Conservation (phyloP, 2,113 vertebrate genomes). For the Ahaetulla prasina region DNA sequence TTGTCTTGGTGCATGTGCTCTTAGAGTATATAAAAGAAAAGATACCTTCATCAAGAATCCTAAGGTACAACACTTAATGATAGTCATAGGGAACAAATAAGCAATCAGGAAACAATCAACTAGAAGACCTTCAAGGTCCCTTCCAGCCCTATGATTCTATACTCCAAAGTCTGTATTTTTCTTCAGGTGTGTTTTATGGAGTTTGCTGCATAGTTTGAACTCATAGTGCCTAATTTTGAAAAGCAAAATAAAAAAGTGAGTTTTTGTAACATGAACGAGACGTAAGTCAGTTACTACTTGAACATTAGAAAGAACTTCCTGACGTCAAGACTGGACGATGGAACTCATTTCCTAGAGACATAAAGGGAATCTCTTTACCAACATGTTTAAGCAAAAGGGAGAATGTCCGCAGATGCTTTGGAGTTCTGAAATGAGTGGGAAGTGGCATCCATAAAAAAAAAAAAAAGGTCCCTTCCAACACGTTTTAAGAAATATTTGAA, state of each 20-base stretch:
- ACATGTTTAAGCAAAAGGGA: background rate
- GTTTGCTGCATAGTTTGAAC: background rate
- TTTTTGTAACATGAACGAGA: background rate
- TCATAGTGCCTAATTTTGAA: background rate
- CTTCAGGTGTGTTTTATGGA: background rate
- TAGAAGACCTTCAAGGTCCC: background rate
- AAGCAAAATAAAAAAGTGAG: background rate
- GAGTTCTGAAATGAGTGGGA: background rate
- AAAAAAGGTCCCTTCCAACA: background rate
- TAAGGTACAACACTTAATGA: too few species aligned
- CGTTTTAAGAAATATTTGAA: background rate
- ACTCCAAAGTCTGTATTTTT: background rate
- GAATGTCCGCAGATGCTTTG: background rate
- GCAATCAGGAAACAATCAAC: too few species aligned
- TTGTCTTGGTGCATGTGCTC: too few species aligned
- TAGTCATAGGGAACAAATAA: too few species aligned
- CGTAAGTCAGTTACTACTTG: background rate
- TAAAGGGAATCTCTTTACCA: background rate
- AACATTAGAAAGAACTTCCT: background rate
- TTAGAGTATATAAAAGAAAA: too few species aligned
- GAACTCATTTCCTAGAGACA: background rate
- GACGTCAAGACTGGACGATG: background rate
- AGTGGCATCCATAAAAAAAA: background rate
- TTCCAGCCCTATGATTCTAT: background rate
- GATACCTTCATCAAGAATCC: too few species aligned